phyloP scores from a whole-genome alignment of 2,113 vertebrate genomes.

The Dromiciops gliroides region DNA sequence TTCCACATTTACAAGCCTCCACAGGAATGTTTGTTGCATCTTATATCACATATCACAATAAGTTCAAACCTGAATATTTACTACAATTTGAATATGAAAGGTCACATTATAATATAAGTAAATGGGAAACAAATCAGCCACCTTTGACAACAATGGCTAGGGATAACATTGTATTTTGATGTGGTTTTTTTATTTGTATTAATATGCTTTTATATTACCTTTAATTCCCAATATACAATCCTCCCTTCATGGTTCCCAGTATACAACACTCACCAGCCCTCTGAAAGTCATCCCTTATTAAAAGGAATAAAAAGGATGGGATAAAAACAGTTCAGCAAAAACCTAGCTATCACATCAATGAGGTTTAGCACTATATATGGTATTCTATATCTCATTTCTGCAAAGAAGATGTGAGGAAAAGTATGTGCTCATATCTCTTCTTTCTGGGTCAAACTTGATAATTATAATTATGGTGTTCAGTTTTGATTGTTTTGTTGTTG shows the following conservation, averaged over 20 bases:
- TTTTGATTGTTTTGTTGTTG: neutral
- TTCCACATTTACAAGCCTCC: neutral
- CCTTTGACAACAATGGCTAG: neutral
- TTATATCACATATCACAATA: neutral
- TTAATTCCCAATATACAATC: neutral
- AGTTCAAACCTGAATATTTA: neutral
- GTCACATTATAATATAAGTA: neutral
- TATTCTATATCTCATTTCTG: neutral
- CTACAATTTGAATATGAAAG: neutral
- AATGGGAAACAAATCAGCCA: neutral
- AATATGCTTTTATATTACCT: neutral
- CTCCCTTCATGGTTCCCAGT: neutral
- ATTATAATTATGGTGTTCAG: neutral
- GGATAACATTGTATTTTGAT: no score
- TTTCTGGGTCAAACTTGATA: neutral
- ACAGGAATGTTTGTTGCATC: neutral
- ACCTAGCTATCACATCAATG: no score
- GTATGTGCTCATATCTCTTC: neutral
- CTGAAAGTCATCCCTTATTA: neutral
- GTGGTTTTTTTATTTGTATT: neutral
- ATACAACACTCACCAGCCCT: neutral
- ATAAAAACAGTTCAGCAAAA: neutral
- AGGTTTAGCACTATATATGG: no score
- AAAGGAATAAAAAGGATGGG: neutral
- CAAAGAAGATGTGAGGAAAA: neutral